Base-by-base conservation (phyloP, 2,797 vertebrate genomes). In the Neosilurus mollespiculum region DNA sequence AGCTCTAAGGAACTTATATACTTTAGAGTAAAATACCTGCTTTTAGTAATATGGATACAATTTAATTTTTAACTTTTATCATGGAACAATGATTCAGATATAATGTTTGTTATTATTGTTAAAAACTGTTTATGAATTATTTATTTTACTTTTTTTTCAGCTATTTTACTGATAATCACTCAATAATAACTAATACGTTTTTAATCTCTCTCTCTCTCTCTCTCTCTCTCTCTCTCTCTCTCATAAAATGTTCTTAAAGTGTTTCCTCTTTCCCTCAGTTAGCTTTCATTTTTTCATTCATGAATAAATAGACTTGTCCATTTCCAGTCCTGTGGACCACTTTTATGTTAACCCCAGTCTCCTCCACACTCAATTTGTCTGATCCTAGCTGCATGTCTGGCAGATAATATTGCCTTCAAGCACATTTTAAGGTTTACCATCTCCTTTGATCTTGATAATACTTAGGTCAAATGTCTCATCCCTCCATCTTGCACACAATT, bases 401-500 rank as follows among this genome's bases (percentile, higher is more conserved):
- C 66, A 51, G 51, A 81, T 70, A 58, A 77, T 49, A 71, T 34
- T 81, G 49, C 84, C 85, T 84, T 73, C 56, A 88, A 88, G 83
- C 81, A 81, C 78, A 49, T 85, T 83, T 86, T 88, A 84, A 78
- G 76, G 72, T 61, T 78, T 43, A 20, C 37, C 66, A 53, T 81
- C 22, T 86, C 7, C 82, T 91, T 92, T 90, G 81, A 92, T 88
- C 85, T 90, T 82, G 7, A 78, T 78, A 81, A 87, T 67, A 84
- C 84, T 85, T 85, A 69, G 37, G 84, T 84, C 81, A 91, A 89
- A 92, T 89, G 85, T 92, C 89, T 87, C 0, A 91, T 89, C 83
- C 92, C 89, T 87, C 0, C 88, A 85, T 81, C 81, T 76, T 71
- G 83, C 79, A 53, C 76, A 24, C 81, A 59, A 87, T 86, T 86